A percentile compares a stretch with the other conserved stretches of the same genome.
Evolutionary conservation across 1,140 invertebrate genomes (phyloP).

Genomic region (Dendrolimus kikuchii): DNA sequence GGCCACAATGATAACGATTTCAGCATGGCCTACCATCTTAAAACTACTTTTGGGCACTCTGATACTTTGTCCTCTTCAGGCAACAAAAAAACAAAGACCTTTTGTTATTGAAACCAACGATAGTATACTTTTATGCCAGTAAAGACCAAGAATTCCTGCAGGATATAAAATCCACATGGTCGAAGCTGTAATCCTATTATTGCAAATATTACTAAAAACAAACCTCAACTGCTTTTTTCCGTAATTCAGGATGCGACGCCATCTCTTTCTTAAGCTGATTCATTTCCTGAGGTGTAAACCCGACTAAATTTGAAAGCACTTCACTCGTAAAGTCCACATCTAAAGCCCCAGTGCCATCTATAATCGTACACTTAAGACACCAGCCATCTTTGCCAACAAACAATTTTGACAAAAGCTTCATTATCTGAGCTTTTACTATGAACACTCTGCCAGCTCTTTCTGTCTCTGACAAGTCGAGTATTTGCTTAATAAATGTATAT

Average conservation of each 20-base stretch:
- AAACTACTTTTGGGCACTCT: too few relatives aligned
- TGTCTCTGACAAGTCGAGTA: constrained; percentile 37
- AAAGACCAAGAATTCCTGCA: too few relatives aligned
- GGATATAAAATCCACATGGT: too few relatives aligned
- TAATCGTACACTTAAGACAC: constrained; percentile 52
- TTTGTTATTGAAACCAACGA: too few relatives aligned
- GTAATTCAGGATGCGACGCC: constrained; percentile 35
- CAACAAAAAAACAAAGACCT: too few relatives aligned
- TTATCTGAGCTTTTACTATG: constrained; percentile 53
- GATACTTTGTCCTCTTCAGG: too few relatives aligned
- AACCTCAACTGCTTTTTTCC: constrained; percentile 40
- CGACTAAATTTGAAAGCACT: constrained; percentile 48
- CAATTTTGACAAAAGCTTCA: constrained; percentile 50
- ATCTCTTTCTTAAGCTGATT: constrained; percentile 45
- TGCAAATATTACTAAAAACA: constrained; percentile 12
- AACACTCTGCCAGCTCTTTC: constrained; percentile 41
- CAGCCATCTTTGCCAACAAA: constrained; percentile 46
- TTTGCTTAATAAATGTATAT: constrained; percentile 61
- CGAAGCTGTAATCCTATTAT: too few relatives aligned
- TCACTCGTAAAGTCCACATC: constrained; percentile 56
- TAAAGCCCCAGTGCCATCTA: constrained; percentile 51
- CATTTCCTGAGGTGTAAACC: constrained; percentile 51
- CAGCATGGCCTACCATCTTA: too few relatives aligned
- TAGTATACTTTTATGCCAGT: too few relatives aligned
- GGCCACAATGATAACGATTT: too few relatives aligned